Evolutionary conservation across 23 tunicate genomes (phyloP).

Genomic region (Ciona savignyi): DNA sequence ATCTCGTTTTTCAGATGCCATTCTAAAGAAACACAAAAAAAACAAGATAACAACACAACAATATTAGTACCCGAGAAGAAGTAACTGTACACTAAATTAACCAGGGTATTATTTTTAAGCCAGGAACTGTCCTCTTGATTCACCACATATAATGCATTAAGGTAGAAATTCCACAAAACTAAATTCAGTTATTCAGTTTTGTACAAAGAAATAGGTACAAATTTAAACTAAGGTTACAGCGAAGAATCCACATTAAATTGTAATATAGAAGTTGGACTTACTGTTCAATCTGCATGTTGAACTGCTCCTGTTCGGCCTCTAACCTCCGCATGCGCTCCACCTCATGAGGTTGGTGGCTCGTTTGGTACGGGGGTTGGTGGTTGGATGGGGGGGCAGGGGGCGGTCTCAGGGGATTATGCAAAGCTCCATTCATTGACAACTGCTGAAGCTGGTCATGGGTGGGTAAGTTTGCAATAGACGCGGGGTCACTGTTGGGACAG

Average conservation of each 20-base stretch:
- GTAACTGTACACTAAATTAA: too few species aligned
- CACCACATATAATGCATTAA: too few species aligned
- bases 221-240: too few species aligned
- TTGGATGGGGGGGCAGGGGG: neutral
- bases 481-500: constrained; percentile 43
- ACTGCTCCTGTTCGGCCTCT: constrained; percentile 65
- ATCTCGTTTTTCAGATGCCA: neutral
- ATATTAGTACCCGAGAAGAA: too few species aligned
- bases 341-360: constrained; percentile 3
- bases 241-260: too few species aligned
- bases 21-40: too few species aligned
- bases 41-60: too few species aligned
- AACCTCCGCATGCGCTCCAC: constrained; percentile 21
- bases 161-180: too few species aligned
- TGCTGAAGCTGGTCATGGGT: constrained; percentile 82
- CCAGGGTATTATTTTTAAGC: too few species aligned
- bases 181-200: too few species aligned
- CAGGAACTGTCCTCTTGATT: too few species aligned
- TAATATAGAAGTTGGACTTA: constrained; percentile 7
- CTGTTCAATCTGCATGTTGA: constrained; percentile 79
- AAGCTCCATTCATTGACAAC: constrained; percentile 15
- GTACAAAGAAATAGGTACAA: too few species aligned
- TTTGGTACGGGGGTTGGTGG: neutral
- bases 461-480: constrained; percentile 60
- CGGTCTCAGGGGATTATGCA: neutral